These are phyloP conservation scores for Lepidonotus clava DNA, from an alignment of 2,888 invertebrate species.

Conservation along the genomic window DNA sequence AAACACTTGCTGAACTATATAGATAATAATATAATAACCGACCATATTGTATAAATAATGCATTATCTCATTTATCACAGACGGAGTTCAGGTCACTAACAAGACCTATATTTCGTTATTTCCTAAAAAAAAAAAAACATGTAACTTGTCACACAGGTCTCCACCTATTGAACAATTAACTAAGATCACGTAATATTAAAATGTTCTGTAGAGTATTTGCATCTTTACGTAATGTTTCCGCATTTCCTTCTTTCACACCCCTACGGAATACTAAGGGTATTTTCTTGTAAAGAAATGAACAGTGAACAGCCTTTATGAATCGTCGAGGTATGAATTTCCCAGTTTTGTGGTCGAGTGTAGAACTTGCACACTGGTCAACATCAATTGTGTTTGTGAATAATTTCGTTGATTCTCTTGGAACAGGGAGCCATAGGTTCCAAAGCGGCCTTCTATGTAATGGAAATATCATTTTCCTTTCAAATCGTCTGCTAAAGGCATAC, in stretches of 20 bases:
- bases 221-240: background rate
- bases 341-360: background rate
- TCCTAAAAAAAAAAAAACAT: no score
- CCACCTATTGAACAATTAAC: no score
- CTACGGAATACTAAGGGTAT: background rate
- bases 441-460: background rate
- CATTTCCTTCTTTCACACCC: background rate
- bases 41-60: no score
- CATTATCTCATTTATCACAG: no score
- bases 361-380: background rate
- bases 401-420: background rate
- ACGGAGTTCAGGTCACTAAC: no score
- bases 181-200: no score
- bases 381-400: background rate
- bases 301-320: background rate
- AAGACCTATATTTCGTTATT: no score
- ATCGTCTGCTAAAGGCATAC: background rate
- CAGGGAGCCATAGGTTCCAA: background rate
- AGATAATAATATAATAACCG: no score
- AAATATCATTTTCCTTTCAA: background rate
- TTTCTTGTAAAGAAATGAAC: background rate
- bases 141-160: no score
- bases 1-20: no score
- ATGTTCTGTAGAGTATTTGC: background rate
- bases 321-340: background rate